Evolutionary conservation across 2,888 invertebrate species (phyloP), one percentile per base, ranked within the genome.

Genomic region (Heterodera filipjevi): DNA sequence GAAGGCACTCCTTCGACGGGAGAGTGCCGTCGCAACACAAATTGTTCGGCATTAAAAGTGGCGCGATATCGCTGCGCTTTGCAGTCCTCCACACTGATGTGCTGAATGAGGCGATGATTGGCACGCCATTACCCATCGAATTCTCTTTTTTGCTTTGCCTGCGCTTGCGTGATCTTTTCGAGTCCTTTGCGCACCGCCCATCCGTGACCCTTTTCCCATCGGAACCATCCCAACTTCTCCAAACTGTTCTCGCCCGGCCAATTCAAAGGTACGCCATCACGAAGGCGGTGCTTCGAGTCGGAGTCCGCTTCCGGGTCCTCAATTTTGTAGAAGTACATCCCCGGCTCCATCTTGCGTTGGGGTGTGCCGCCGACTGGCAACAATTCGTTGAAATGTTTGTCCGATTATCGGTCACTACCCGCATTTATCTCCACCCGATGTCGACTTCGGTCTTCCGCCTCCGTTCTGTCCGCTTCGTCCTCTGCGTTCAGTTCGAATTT

Each of bases 221-320:
- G 79, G 22, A 87, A 78, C 86, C 86, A 86, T 0, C 86, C 86
- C 44, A 86, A 74, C 35, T 84, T 86, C 35, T 83, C 81, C 53
- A 86, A 66, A 70, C 76, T 79, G 66, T 80, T 82, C 74, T 86
- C 87, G 32, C 71, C 49, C 12, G 81, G 72, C 27, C 80, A 83
- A 76, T 86, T 86, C 46, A 86, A 30, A 3, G 80, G 76, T 6
- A 83, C 79, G 10, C 82, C 84, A 16, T 83, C 82, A 16, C 84
- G 81, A 8, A 85, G 79, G 16, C 78, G 80, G 12, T 79, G 46
- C 2, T 76, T 74, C 35, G 64, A 39, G 14, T 73, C 44, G 33
- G 33, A 22, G 3, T 73, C 44, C 19, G 33, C 32, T 39, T 72
- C 73, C 27, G 16, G 22, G 66, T 78, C 74, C n/a, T 44, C 76